These are phyloP conservation scores for Bradypodion pumilum DNA, from an alignment of 2,797 vertebrate species.

Conservation along the genomic window DNA sequence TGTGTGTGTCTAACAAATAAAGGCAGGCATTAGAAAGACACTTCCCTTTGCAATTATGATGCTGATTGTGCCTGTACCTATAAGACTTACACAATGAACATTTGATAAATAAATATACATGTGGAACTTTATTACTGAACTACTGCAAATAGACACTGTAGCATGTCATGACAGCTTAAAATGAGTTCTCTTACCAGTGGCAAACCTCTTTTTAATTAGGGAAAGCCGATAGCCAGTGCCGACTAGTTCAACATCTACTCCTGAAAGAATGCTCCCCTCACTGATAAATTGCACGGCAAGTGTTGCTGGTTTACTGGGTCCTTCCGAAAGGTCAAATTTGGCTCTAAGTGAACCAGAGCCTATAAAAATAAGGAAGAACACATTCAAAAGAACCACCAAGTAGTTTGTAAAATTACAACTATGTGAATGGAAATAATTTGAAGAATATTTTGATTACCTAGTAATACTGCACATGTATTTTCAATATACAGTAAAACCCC, in stretches of 20 bases:
- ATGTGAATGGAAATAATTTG: not conserved
- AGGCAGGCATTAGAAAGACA: not conserved
- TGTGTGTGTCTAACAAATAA: not conserved
- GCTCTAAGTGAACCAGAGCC: slow-evolving; percentile 93
- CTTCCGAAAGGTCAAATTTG: slow-evolving; percentile 93
- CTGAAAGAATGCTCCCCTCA: slow-evolving; percentile 92
- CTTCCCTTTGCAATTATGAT: not conserved
- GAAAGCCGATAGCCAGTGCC: slow-evolving; percentile 93
- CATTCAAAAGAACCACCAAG: not conserved
- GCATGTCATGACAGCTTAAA: not conserved
- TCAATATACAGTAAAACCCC: too few relatives aligned
- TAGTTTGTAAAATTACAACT: not conserved
- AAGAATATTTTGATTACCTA: not conserved
- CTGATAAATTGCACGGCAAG: slow-evolving; percentile 94
- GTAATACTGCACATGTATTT: not conserved
- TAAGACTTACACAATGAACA: not conserved
- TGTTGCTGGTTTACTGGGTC: slow-evolving; percentile 90
- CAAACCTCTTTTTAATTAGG: slow-evolving; percentile 95
- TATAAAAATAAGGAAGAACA: slow-evolving; percentile 56
- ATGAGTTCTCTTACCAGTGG: slow-evolving; percentile 83
- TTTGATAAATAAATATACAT: not conserved
- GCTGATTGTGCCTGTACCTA: not conserved
- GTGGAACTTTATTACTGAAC: not conserved
- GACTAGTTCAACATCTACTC: slow-evolving; percentile 89
- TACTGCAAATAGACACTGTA: not conserved